Percentiles rank a stretch among this genome's conserved stretches.
phyloP scores from a whole-genome alignment of 2,888 invertebrate genomes.

The Rhopalosiphum nymphaeae region DNA sequence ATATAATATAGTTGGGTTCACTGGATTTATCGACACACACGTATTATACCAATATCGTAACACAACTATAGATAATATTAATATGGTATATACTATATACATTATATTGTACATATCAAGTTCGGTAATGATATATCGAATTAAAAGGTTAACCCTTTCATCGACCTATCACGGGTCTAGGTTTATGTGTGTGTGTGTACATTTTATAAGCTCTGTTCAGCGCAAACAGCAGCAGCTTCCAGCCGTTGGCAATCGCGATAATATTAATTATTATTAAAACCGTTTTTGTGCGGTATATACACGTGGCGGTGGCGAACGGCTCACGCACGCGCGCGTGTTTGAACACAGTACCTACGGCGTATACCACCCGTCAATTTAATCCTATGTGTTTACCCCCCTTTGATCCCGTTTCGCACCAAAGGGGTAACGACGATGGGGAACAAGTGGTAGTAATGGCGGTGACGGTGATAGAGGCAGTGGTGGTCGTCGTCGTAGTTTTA shows the following conservation, averaged over 20 bases:
- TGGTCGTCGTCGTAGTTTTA: neutral
- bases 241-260: slow-evolving; percentile 1
- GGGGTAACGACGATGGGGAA: neutral
- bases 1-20: neutral
- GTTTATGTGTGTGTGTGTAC: neutral
- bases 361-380: slow-evolving; percentile 25
- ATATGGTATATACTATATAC: neutral
- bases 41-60: slow-evolving; percentile 17
- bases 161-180: neutral
- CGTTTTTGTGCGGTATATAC: neutral
- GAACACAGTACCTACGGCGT: neutral
- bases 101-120: neutral
- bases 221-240: slow-evolving; percentile 18
- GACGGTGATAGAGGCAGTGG: neutral
- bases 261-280: slow-evolving; percentile 49
- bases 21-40: slow-evolving; percentile 16
- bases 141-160: slow-evolving; percentile 29
- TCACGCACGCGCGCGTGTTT: slow-evolving; percentile 2
- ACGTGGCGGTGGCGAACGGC: neutral
- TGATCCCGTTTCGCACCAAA: neutral
- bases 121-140: slow-evolving; percentile 11
- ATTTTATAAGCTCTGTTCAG: slow-evolving; percentile 1
- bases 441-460: neutral
- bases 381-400: neutral
- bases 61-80: neutral